These are phyloP conservation scores for Serranus cabrilla DNA, from an alignment of 2,797 vertebrate species.

Conservation along the genomic window DNA sequence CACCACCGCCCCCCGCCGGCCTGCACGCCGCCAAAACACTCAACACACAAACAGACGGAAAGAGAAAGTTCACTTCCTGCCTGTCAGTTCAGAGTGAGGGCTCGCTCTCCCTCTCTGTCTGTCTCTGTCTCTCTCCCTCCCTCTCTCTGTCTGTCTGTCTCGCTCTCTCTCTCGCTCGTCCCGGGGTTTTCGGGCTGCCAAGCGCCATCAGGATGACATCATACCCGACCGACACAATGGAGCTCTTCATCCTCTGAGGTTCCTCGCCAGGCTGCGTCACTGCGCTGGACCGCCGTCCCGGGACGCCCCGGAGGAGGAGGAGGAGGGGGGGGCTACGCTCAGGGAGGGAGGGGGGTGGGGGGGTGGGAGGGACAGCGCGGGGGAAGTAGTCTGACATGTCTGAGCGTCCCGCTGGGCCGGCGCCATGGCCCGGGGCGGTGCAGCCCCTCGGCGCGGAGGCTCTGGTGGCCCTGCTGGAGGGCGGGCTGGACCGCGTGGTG, in stretches of 20 bases:
- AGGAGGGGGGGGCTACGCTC: constrained; percentile 14
- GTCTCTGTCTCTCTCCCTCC: constrained; percentile 3
- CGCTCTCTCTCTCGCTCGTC: constrained; percentile 27
- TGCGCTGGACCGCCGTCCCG: constrained; percentile 72
- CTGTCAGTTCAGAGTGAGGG: constrained; percentile 38
- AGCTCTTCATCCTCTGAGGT: constrained; percentile 89
- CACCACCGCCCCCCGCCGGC: not conserved
- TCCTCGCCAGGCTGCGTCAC: constrained; percentile 83
- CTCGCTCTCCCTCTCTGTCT: not conserved
- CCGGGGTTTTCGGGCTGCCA: constrained; percentile 50
- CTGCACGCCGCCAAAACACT: constrained; percentile 17
- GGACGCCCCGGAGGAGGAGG: constrained; percentile 37
- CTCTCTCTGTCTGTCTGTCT: constrained; percentile 1
- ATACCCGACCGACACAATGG: constrained; percentile 86
- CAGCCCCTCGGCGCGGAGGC: constrained; percentile 88
- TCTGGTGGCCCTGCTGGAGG: constrained; percentile 94
- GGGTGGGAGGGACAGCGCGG: not conserved
- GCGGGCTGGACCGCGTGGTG: constrained; percentile 90
- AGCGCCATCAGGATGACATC: constrained; percentile 90
- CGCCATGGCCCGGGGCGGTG: constrained; percentile 71
- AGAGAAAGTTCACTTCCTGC: constrained; percentile 12
- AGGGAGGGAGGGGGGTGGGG: constrained; percentile 36
- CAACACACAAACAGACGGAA: not conserved
- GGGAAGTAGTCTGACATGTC: constrained; percentile 47
- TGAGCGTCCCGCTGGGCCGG: constrained; percentile 60